Evolutionary conservation across 2,797 vertebrate species (phyloP), one percentile per base, ranked within the genome.

Genomic region (Neosalanx taihuensis): DNA sequence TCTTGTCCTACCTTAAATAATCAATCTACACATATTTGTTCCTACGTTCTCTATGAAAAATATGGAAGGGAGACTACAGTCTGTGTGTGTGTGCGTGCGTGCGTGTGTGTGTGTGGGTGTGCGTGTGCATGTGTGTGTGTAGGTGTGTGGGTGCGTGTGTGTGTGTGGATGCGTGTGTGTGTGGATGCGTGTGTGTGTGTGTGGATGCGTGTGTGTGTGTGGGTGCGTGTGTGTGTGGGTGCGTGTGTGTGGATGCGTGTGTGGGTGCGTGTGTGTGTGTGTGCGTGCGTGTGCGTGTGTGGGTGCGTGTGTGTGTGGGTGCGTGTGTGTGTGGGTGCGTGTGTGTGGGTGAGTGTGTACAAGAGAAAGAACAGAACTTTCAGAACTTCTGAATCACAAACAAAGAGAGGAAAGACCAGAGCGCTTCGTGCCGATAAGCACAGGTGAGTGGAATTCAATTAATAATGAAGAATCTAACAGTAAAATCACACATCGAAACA

Each of bases 201-300:
- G n/a, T n/a, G n/a, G n/a, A n/a, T n/a, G n/a, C n/a, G n/a, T n/a
- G n/a, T n/a, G n/a, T n/a, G n/a, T n/a, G n/a, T n/a, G n/a, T n/a
- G n/a, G n/a, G n/a, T n/a, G n/a, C n/a, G 53, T 56, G 53, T 56
- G 53, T 56, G 53, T 56, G 53, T 56, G 53, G 17, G 53, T 56
- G 53, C n/a, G 53, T 56, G 53, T 56, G 53, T 56, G 53, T 56
- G 53, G n/a, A n/a, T n/a, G n/a, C n/a, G n/a, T n/a, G n/a, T n/a
- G n/a, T n/a, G n/a, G n/a, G n/a, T n/a, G n/a, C n/a, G n/a, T n/a
- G n/a, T n/a, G n/a, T n/a, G n/a, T n/a, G n/a, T n/a, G n/a, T n/a
- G n/a, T n/a, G n/a, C n/a, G n/a, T 57, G 53, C n/a, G 53, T n/a
- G 18, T 57, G 53, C n/a, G 53, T 57, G 53, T 57, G 53, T 57